Evolutionary conservation across 2,113 vertebrate species (phyloP), one percentile per base, ranked within the genome.

Genomic region (Smithornis capensis): DNA sequence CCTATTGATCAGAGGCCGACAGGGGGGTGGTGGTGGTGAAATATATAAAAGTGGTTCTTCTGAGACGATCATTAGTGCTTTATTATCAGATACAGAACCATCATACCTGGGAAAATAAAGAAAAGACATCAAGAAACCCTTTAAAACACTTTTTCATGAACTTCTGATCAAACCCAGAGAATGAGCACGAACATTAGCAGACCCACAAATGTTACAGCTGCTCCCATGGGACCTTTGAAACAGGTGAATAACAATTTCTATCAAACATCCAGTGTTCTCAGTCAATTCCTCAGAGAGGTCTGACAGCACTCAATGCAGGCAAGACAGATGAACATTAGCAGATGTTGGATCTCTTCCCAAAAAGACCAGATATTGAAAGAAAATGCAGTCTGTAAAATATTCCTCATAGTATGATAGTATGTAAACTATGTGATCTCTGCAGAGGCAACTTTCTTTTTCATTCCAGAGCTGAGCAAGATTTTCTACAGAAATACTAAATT

Each of bases 11-110:
- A 98, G 94, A 37, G 99, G 99, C 90, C 97, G 98, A 92, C 99
- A 99, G 29, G 99, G 98, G 11, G 98, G 97, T 0, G 98, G 96
- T 29, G 98, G 97, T 2, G 98, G 97, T 79, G 98, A 97, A 80
- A 98, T 97, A 92, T 99, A 98, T 42, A 99, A 97, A 57, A 98
- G 52, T 14, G 98, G 98, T 14, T 98, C 98, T 90, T 99, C 98
- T 40, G 98, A 99, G 52, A 99, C 98, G 94, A 99, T 98, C 98
- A 99, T 99, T 76, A 99, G 96, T 31, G 99, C 99, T 95, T 99
- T 99, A 92, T 99, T 98, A 65, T 99, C 98, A 37, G 98, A 98
- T 24, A 98, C 95, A 40, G 98, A 97, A 71, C 0, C 86, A 31
- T 96, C 95, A 31, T 96, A 90, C 18, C 98, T 98, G 92, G 62